Percentiles rank a stretch among this genome's conserved stretches.
These are phyloP conservation scores for Drosophila algonquin DNA, from an alignment of 2,888 invertebrate genomes.

Conservation along the genomic window DNA sequence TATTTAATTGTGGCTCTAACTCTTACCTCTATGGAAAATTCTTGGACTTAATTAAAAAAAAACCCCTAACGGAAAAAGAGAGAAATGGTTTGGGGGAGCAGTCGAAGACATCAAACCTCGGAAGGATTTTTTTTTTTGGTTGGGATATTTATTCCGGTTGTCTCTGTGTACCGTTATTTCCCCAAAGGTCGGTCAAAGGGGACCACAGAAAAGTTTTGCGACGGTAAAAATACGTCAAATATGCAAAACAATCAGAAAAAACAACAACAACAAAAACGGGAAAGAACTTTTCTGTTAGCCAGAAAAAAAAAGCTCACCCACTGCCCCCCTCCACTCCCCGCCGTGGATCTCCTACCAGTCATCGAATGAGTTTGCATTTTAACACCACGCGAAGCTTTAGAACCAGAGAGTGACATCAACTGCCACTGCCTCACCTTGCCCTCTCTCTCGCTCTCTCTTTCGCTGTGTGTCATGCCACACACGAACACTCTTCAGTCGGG, in stretches of 20 bases:
- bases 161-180: constrained; percentile 18
- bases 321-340: constrained; percentile 12
- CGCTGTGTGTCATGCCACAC: constrained; percentile 72
- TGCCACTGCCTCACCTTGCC: constrained; percentile 1
- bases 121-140: constrained; percentile 29
- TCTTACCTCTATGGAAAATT: constrained; percentile 44
- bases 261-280: constrained; percentile 8
- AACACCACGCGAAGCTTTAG: constrained; percentile 9
- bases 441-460: neutral
- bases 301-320: constrained; percentile 16
- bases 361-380: constrained; percentile 74
- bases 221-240: constrained; percentile 42
- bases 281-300: constrained; percentile 18
- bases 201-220: constrained; percentile 21
- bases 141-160: constrained; percentile 26
- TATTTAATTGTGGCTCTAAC: constrained; percentile 64
- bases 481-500: constrained; percentile 70
- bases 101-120: constrained; percentile 50
- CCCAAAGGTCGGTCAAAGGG: constrained; percentile 34
- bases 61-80: neutral
- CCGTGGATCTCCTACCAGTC: constrained; percentile 62
- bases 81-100: constrained; percentile 9
- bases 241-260: constrained; percentile 40
- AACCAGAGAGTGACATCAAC: constrained; percentile 70
- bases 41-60: constrained; percentile 48